Conservation (phyloP, 2,113 vertebrate species). For the Hippocampus abdominalis region DNA sequence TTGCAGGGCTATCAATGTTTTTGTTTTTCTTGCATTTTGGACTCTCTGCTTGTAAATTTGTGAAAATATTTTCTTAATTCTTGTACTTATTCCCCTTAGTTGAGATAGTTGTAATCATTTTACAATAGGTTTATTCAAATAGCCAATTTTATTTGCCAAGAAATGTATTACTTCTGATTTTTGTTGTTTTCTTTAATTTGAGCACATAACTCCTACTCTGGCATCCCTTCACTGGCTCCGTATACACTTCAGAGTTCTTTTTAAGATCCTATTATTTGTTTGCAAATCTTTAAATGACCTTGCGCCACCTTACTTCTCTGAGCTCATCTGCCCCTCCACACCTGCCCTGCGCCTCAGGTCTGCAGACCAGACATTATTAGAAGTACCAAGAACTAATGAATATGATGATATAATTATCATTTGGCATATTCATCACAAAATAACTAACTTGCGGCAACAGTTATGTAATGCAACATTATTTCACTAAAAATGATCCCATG, state of each 20-base stretch:
- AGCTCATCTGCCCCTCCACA: too few relatives aligned
- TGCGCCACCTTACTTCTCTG: too few relatives aligned
- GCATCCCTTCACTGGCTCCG: too few relatives aligned
- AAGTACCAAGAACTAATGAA: too few relatives aligned
- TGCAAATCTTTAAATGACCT: too few relatives aligned
- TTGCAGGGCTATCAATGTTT: too few relatives aligned
- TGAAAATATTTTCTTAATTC: too few relatives aligned
- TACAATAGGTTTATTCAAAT: neutral
- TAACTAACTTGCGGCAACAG: neutral
- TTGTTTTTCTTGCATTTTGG: neutral
- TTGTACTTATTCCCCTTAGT: neutral
- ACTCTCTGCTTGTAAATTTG: neutral
- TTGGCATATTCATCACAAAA: neutral
- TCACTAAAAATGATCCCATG: neutral
- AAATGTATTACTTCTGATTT: neutral
- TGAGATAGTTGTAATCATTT: neutral
- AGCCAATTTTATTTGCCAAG: neutral
- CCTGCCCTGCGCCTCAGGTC: too few relatives aligned
- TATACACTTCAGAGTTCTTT: too few relatives aligned
- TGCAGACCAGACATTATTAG: too few relatives aligned
- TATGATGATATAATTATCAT: neutral
- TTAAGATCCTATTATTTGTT: too few relatives aligned
- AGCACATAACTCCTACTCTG: too few relatives aligned
- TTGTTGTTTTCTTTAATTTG: neutral
- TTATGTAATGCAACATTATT: constrained; percentile 6